Conservation (phyloP, 2,797 vertebrate species). For the Buceros bicornis region DNA sequence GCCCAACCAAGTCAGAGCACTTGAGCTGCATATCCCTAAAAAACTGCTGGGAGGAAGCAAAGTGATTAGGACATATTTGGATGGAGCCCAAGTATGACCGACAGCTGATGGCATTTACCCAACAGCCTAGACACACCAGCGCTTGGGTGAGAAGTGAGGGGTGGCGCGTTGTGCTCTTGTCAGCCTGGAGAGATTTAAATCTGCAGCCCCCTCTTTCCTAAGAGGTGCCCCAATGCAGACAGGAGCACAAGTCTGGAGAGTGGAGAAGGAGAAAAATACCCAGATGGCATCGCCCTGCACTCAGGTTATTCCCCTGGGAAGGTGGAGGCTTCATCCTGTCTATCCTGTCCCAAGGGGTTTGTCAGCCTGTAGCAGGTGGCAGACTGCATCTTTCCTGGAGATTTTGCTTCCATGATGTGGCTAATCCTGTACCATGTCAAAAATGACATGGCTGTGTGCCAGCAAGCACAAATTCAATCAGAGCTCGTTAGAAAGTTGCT, state of each 20-base stretch:
- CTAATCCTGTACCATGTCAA: background rate
- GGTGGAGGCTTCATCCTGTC: background rate
- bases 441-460: background rate
- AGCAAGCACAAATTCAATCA: background rate
- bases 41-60: background rate
- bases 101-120: background rate
- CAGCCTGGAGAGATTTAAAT: background rate
- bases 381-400: background rate
- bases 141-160: background rate
- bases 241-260: background rate
- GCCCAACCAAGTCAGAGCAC: background rate
- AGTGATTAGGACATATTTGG: background rate
- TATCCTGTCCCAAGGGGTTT: background rate
- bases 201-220: background rate
- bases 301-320: background rate
- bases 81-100: background rate
- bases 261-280: background rate
- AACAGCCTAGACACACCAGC: background rate
- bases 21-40: background rate
- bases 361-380: background rate
- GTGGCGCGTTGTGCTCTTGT: background rate
- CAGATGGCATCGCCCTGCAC: background rate
- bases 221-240: background rate
- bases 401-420: background rate
- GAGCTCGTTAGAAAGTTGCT: slow-evolving; percentile 4